These are phyloP conservation scores for Dendrolimus houi DNA, from an alignment of 2,888 invertebrate genomes.

Conservation along the genomic window DNA sequence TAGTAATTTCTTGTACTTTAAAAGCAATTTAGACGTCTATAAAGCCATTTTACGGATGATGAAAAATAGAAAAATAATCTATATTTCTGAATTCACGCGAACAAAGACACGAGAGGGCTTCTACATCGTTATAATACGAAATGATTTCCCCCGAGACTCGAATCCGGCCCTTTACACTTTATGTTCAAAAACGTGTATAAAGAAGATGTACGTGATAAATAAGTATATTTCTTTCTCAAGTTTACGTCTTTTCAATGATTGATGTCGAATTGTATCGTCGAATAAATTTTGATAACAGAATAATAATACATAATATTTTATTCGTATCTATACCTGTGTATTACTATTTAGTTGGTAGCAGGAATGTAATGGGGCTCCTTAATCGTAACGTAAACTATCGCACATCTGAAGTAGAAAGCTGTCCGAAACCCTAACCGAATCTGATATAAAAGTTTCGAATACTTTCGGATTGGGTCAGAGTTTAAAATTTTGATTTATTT, in stretches of 20 bases:
- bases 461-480: too few species aligned
- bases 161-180: slow-evolving; percentile 18
- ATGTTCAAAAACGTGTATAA: not conserved
- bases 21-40: not conserved
- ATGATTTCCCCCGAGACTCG: slow-evolving; percentile 36
- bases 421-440: too few species aligned
- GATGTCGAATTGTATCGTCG: too few species aligned
- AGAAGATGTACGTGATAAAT: slow-evolving; percentile 3
- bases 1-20: not conserved
- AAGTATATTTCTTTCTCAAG: not conserved
- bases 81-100: slow-evolving; percentile 3
- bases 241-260: not conserved
- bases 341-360: too few species aligned
- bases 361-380: too few species aligned
- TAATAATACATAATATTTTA: too few species aligned
- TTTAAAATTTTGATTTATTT: too few species aligned
- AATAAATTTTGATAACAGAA: too few species aligned
- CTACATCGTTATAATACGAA: slow-evolving; percentile 27
- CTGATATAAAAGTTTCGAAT: too few species aligned
- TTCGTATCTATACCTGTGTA: too few species aligned
- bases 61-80: not conserved
- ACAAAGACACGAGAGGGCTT: slow-evolving; percentile 20
- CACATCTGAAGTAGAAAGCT: too few species aligned
- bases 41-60: not conserved
- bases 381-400: too few species aligned